Conservation (phyloP, 2,888 invertebrate genomes). For the Acrocera orbiculus region DNA sequence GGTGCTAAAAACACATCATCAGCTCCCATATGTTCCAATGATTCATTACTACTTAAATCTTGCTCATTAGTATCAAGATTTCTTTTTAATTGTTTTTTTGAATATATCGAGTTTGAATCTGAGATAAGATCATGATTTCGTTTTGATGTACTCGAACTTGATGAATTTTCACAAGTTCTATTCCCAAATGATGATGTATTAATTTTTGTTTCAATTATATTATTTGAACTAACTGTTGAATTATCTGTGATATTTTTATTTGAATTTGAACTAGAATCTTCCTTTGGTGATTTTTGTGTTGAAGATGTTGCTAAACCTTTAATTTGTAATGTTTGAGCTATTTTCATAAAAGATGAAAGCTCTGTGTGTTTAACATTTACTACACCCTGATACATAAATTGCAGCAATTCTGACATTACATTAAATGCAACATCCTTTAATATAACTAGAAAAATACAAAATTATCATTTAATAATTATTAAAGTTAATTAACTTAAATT, state of each 20-base stretch:
- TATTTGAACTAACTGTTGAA: constrained; percentile 5
- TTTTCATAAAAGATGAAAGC: constrained; percentile 32
- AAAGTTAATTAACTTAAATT: too few relatives aligned
- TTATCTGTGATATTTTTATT: neutral
- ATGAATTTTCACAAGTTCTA: too few relatives aligned
- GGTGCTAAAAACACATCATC: constrained; percentile 29
- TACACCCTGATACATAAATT: constrained; percentile 44
- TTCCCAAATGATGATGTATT: constrained; percentile 8
- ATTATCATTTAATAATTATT: too few relatives aligned
- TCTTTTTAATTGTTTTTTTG: constrained; percentile 24
- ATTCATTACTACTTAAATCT: constrained; percentile 19
- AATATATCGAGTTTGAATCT: constrained; percentile 25
- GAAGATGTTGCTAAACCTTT: constrained; percentile 31
- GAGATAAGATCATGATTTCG: too few relatives aligned
- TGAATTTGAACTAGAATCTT: constrained; percentile 1
- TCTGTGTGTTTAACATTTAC: constrained; percentile 35
- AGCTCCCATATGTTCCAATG: constrained; percentile 24
- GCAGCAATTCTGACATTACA: constrained; percentile 37
- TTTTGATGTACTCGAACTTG: constrained; percentile 1
- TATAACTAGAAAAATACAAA: constrained; percentile 23
- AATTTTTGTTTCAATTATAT: constrained; percentile 10
- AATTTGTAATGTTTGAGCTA: constrained; percentile 32
- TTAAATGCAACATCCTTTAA: constrained; percentile 40
- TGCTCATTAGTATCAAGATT: constrained; percentile 17
- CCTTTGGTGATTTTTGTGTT: constrained; percentile 23